phyloP scores from a whole-genome alignment of 2,113 vertebrate genomes.

The Bos javanicus region DNA sequence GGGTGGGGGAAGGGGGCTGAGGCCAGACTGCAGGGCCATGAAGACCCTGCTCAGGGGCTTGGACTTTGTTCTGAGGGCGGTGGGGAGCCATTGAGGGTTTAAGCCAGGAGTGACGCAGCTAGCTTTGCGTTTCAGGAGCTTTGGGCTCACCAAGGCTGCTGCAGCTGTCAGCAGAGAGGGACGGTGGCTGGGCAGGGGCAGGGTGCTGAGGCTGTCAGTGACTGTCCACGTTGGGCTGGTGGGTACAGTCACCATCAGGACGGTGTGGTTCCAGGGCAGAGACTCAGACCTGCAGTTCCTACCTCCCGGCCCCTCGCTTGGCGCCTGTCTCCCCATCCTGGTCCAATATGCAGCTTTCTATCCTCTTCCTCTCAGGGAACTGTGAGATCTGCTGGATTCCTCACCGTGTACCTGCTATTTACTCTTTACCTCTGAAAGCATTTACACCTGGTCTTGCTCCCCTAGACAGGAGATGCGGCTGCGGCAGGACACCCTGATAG shows the following conservation, averaged over 20 bases:
- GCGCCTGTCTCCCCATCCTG: accelerated
- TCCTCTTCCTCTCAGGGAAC: background rate
- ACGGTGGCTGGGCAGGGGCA: background rate
- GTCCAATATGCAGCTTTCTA: background rate
- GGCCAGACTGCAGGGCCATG: background rate
- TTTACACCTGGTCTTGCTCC: background rate
- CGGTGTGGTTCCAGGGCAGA: background rate
- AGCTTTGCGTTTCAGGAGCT: background rate
- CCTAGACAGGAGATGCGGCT: background rate
- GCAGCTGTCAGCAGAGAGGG: background rate
- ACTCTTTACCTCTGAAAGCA: background rate
- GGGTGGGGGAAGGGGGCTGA: too few relatives aligned
- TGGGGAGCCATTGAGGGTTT: background rate
- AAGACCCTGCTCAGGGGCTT: background rate
- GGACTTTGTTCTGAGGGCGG: background rate
- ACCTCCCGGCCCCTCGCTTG: background rate
- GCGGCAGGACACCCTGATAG: background rate
- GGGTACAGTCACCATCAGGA: background rate
- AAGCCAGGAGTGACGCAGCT: background rate
- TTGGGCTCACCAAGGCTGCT: background rate
- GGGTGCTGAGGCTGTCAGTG: background rate
- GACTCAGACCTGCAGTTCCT: background rate
- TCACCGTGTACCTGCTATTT: background rate
- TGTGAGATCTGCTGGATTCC: background rate
- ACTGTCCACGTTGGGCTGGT: background rate